Evolutionary conservation across 2,113 vertebrate genomes (phyloP).

Genomic region (Suricata suricatta): DNA sequence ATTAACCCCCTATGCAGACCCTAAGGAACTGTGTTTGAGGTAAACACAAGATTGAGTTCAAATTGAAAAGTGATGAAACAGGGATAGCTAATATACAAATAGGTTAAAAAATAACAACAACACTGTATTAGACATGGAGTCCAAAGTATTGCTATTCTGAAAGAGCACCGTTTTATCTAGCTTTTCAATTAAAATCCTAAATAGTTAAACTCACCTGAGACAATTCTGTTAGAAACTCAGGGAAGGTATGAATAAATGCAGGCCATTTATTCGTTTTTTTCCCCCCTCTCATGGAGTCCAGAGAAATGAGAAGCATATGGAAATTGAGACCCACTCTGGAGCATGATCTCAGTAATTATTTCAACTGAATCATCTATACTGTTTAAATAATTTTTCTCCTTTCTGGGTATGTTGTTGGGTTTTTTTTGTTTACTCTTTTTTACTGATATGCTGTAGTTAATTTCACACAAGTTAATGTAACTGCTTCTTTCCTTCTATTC

Average conservation of each 20-base stretch:
- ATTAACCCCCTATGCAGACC: background rate
- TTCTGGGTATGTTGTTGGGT: background rate
- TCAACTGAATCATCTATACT: background rate
- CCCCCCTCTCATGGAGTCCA: background rate
- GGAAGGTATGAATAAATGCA: background rate
- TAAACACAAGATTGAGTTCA: background rate
- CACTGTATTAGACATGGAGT: background rate
- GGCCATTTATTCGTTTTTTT: background rate
- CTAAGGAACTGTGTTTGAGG: background rate
- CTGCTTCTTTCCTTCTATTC: background rate
- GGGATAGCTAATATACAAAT: background rate
- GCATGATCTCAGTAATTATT: background rate
- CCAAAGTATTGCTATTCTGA: background rate
- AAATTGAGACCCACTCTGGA: background rate
- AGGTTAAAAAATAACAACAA: background rate
- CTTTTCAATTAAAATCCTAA: background rate
- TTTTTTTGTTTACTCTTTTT: background rate
- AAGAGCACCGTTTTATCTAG: background rate
- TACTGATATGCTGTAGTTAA: background rate
- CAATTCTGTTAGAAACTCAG: background rate
- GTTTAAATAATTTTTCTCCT: background rate
- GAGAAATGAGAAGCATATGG: background rate
- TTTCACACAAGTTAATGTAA: background rate
- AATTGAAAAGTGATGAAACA: background rate
- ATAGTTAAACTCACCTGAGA: background rate